phyloP scores from a whole-genome alignment of 1,140 invertebrate species.

The Diorhabda elongata region DNA sequence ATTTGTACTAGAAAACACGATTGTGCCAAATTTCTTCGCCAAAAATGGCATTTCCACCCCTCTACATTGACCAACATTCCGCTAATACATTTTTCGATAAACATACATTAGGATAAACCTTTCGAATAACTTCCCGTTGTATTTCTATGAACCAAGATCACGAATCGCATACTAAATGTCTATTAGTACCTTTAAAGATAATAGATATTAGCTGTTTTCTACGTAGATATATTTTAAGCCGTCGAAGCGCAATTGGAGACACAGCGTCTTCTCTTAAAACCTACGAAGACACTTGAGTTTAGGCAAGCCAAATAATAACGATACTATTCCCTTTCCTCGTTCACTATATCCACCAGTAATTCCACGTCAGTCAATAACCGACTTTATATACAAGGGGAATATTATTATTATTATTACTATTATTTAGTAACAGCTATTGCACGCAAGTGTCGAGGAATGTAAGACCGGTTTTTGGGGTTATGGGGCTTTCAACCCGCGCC shows the following conservation, averaged over 20 bases:
- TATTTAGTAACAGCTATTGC: conserved; percentile 26
- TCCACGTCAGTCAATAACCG: neutral
- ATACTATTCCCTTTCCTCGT: neutral
- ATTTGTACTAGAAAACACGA: too few species aligned
- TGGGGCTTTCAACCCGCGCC: conserved; percentile 29
- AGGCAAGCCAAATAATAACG: conserved; percentile 27
- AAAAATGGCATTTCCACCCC: too few species aligned
- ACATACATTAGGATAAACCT: neutral
- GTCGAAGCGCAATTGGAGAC: conserved; percentile 9
- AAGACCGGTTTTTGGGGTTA: conserved; percentile 24
- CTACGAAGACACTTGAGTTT: conserved; percentile 40
- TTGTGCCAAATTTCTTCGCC: too few species aligned
- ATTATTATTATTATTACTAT: conserved; percentile 3
- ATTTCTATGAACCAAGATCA: too few species aligned
- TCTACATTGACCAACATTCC: too few species aligned
- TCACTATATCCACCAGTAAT: conserved; percentile 17
- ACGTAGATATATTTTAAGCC: neutral
- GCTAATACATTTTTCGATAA: too few species aligned
- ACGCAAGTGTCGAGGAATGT: conserved; percentile 39
- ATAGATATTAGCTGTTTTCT: conserved; percentile 5
- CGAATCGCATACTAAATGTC: too few species aligned
- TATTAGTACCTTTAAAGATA: neutral
- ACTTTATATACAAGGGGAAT: conserved; percentile 14
- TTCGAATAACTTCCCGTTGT: conserved; percentile 3
- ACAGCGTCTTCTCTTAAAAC: conserved; percentile 20